Conservation (phyloP, 2,113 vertebrate species). For the Neomonachus schauinslandi region DNA sequence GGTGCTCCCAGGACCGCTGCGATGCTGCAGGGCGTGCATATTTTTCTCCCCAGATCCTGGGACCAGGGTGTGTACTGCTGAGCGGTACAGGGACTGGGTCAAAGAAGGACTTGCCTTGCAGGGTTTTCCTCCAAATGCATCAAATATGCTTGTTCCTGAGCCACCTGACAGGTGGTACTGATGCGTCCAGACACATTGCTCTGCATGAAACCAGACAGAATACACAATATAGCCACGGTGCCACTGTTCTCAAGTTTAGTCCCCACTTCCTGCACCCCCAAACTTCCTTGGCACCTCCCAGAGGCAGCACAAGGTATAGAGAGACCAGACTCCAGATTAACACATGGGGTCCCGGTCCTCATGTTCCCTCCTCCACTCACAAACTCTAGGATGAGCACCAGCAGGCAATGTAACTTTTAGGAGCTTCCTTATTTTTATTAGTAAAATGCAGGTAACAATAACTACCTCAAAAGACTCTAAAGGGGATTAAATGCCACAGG, state of each 20-base stretch:
- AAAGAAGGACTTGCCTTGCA: neutral
- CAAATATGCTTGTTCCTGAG: neutral
- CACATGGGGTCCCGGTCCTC: neutral
- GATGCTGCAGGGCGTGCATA: neutral
- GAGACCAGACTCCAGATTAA: neutral
- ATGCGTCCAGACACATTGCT: neutral
- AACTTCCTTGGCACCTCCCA: neutral
- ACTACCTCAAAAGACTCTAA: neutral
- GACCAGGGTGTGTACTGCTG: neutral
- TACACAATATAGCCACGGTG: neutral
- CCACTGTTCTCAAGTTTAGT: neutral
- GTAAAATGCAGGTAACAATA: neutral
- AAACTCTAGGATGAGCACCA: neutral
- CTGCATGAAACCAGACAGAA: neutral
- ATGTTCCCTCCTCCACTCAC: neutral
- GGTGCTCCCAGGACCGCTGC: neutral
- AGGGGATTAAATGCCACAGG: neutral
- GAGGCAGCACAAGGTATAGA: neutral
- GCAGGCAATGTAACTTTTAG: neutral
- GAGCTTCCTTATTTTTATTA: neutral
- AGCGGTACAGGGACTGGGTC: neutral
- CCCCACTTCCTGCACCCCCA: neutral
- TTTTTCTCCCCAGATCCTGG: neutral
- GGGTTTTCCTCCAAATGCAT: constrained; percentile 9
- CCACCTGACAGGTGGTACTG: neutral